Evolutionary conservation across 2,113 vertebrate genomes (phyloP), one percentile per base, ranked within the genome.

Genomic region (Lampris incognitus): DNA sequence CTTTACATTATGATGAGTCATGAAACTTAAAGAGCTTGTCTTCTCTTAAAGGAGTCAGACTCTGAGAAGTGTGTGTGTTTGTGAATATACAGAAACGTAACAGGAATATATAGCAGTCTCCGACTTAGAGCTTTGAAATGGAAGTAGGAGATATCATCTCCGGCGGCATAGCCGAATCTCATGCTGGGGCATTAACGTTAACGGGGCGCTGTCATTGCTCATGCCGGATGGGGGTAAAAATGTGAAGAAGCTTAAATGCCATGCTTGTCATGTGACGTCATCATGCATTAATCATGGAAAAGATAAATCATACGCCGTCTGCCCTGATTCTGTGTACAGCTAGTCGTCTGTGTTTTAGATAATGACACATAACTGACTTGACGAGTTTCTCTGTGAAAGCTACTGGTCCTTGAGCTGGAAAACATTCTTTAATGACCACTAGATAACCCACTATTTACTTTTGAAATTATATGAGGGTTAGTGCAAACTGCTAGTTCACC

Each of bases 371-470:
- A 6, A 69, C 48, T 68, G 48, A 9, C 66, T 61, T 9, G 1
- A 68, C n/a, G 65, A 71, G 49, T 61, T 41, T 50, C 67, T 24
- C 44, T 71, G 73, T 71, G 44, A 36, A n/a, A 64, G 36, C 69
- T n/a, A 13, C 51, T 59, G 6, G 10, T 63, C 69, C 42, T 24
- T 44, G 56, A 79, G 74, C 65, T 10, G 37, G 65, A 69, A 10
- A 44, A 38, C 1, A 42, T n/a, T 49, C 6, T 75, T 2, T 83
- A 63, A 41, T 76, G 7, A 78, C 71, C 49, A 68, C 69, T 82
- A 74, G 87, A 90, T 87, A 90, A 86, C 38, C 86, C 81, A 74
- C 8, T 39, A 71, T 72, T 78, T 71, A 73, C 59, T 81, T 76
- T 67, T 37, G 74, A 77, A 69, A 11, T 60, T 49, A 42, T 59